These are phyloP conservation scores for Aplidium turbinatum DNA, from an alignment of 23 tunicate species.

Conservation along the genomic window DNA sequence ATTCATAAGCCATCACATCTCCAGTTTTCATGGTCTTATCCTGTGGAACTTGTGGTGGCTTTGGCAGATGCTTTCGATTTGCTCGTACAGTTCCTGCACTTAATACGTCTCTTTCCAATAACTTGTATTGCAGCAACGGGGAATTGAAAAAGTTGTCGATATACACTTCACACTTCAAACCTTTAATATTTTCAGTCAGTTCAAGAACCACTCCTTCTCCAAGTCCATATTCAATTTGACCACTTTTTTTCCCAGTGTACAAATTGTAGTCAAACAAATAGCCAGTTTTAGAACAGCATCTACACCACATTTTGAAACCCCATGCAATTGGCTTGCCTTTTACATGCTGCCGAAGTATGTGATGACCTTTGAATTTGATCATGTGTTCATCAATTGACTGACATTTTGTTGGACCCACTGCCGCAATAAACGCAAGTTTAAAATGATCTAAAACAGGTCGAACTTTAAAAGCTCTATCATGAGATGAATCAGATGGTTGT, in stretches of 20 bases:
- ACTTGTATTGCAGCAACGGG: background rate
- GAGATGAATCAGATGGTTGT: background rate
- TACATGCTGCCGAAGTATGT: conserved; percentile 9
- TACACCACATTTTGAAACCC: conserved; percentile 29
- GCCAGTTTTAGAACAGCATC: conserved; percentile 10
- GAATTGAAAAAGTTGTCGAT: conserved; percentile 29
- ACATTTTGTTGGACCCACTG: conserved; percentile 1
- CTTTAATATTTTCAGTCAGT: background rate
- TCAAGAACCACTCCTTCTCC: conserved; percentile 28
- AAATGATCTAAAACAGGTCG: conserved; percentile 18
- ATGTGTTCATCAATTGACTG: conserved; percentile 27
- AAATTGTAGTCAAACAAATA: conserved; percentile 4
- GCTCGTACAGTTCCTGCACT: conserved; percentile 17
- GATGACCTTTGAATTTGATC: conserved; percentile 13
- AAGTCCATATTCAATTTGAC: conserved; percentile 1
- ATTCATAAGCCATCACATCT: conserved; percentile 3
- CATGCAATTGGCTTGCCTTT: conserved; percentile 19
- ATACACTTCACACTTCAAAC: conserved; percentile 1
- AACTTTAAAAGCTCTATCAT: conserved; percentile 16
- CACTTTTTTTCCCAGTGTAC: conserved; percentile 13
- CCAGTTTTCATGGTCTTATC: conserved; percentile 7
- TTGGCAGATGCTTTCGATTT: conserved; percentile 11
- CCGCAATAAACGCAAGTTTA: background rate
- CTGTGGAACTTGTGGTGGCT: background rate
- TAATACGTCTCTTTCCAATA: too few species aligned